These are phyloP conservation scores for Gorsachius magnificus DNA, from an alignment of 2,797 vertebrate genomes.

Conservation along the genomic window DNA sequence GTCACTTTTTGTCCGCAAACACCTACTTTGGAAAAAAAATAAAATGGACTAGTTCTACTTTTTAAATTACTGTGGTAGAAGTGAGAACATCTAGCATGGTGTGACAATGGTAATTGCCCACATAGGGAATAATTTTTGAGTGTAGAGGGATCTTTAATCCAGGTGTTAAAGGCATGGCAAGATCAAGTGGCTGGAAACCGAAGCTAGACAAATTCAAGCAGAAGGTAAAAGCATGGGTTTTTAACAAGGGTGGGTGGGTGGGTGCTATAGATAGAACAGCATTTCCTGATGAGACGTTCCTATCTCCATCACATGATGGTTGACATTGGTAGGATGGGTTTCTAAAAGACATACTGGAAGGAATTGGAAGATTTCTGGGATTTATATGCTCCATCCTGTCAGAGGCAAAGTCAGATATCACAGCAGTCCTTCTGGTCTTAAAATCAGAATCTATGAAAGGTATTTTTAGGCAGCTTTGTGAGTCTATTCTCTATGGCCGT, in stretches of 20 bases:
- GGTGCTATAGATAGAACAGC: background rate
- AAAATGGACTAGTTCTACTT: background rate
- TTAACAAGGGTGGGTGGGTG: background rate
- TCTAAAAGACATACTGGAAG: background rate
- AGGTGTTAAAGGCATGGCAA: background rate
- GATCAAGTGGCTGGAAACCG: background rate
- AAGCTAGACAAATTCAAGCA: background rate
- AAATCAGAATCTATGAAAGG: background rate
- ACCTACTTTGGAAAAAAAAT: background rate
- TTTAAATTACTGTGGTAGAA: background rate
- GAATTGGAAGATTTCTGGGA: background rate
- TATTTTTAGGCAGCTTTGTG: background rate
- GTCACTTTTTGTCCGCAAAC: background rate
- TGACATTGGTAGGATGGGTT: background rate
- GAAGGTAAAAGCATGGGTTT: background rate
- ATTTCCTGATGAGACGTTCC: too few species aligned
- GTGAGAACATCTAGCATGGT: background rate
- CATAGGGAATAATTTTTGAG: background rate
- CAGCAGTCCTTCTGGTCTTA: background rate
- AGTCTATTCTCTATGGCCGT: background rate
- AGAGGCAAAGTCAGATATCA: background rate
- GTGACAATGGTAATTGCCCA: slow-evolving; percentile 7
- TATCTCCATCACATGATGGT: background rate
- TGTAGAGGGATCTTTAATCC: background rate
- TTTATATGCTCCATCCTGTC: background rate